Conservation (phyloP, 2,888 invertebrate genomes). For the Macaria notata region DNA sequence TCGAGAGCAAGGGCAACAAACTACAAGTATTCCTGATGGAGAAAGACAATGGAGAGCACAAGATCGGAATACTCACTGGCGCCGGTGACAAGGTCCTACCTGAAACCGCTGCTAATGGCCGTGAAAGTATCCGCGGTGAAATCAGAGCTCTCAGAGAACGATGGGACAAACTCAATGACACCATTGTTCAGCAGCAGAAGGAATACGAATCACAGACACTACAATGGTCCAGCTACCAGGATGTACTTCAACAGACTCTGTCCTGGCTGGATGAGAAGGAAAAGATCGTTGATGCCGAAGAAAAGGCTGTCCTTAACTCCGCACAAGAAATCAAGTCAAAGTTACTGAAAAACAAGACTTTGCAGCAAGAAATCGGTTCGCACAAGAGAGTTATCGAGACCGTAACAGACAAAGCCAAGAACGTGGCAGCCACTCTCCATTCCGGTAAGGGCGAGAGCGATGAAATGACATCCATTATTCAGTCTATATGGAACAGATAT, state of each 20-base stretch:
- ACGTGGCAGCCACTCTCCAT: constrained; percentile 82
- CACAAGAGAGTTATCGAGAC: constrained; percentile 96
- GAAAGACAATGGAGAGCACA: constrained; percentile 91
- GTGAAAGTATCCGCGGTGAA: constrained; percentile 94
- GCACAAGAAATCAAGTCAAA: constrained; percentile 93
- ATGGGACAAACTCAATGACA: constrained; percentile 94
- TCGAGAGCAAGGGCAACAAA: constrained; percentile 85
- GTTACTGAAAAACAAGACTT: constrained; percentile 91
- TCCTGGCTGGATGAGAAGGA: constrained; percentile 95
- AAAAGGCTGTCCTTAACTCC: constrained; percentile 87
- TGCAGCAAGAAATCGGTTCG: constrained; percentile 93
- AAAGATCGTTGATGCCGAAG: constrained; percentile 87
- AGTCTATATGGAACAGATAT: constrained; percentile 89
- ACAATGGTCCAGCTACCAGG: constrained; percentile 93
- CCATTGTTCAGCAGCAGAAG: constrained; percentile 92
- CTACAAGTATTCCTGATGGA: constrained; percentile 89
- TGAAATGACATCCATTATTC: constrained; percentile 86
- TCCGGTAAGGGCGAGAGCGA: constrained; percentile 79
- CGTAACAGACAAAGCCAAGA: constrained; percentile 93
- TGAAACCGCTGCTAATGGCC: constrained; percentile 94
- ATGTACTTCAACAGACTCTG: constrained; percentile 90
- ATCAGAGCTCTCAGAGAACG: constrained; percentile 90
- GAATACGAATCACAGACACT: constrained; percentile 91
- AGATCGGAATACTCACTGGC: constrained; percentile 87
- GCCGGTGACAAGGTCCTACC: constrained; percentile 95